phyloP scores from a whole-genome alignment of 2,888 invertebrate species.

The Callimorpha dominula region DNA sequence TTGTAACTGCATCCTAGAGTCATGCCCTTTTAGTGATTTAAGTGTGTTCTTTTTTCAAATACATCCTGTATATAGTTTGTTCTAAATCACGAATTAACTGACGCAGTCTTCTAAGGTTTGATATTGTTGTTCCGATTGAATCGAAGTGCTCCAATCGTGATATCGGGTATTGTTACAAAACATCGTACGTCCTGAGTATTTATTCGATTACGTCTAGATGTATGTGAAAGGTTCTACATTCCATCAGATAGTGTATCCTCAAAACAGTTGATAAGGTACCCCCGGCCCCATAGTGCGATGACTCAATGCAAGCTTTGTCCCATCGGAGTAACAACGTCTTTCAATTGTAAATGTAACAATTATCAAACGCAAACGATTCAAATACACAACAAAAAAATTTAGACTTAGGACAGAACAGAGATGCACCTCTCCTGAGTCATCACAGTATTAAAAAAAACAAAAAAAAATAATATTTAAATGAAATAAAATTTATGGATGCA shows the following conservation, averaged over 20 bases:
- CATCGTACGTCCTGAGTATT: too few relatives aligned
- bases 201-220: too few relatives aligned
- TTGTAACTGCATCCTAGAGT: too few relatives aligned
- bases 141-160: too few relatives aligned
- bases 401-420: slow-evolving; percentile 61
- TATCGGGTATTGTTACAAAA: too few relatives aligned
- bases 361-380: slow-evolving; percentile 53
- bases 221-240: too few relatives aligned
- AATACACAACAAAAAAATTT: slow-evolving; percentile 57
- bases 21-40: too few relatives aligned
- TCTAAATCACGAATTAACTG: too few relatives aligned
- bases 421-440: slow-evolving; percentile 82
- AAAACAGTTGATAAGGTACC: slow-evolving; percentile 60
- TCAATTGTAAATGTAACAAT: slow-evolving; percentile 45
- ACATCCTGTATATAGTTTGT: too few relatives aligned
- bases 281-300: slow-evolving; percentile 85
- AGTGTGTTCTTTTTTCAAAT: too few relatives aligned
- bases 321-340: slow-evolving; percentile 66
- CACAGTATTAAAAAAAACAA: slow-evolving; percentile 77
- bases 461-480: slow-evolving; percentile 59
- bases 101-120: too few relatives aligned
- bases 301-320: slow-evolving; percentile 87
- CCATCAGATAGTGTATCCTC: neutral
- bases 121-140: too few relatives aligned
- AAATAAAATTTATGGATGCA: slow-evolving; percentile 72